Conservation (phyloP, 1,140 invertebrate genomes). For the Yoshiicerus persimilis region DNA sequence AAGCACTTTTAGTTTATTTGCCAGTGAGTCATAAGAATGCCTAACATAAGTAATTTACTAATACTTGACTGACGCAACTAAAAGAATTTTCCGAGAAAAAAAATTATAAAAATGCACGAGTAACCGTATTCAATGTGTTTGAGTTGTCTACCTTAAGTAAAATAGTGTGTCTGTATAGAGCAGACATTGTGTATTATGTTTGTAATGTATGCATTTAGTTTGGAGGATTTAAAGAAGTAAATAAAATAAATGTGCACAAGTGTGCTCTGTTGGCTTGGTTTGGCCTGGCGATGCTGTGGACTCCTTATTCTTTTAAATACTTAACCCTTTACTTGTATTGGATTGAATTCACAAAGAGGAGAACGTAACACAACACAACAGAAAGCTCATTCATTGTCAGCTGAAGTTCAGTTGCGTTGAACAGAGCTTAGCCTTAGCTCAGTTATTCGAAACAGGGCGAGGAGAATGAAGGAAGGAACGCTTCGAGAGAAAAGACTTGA, state of each 20-base stretch:
- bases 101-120: neutral
- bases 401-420: neutral
- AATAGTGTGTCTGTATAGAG: neutral
- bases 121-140: neutral
- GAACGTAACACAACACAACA: neutral
- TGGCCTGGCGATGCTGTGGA: neutral
- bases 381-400: constrained; percentile 3
- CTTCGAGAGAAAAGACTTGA: constrained; percentile 11
- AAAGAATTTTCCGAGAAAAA: neutral
- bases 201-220: neutral
- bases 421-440: neutral
- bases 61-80: neutral
- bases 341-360: neutral
- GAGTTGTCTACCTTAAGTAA: neutral
- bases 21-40: neutral
- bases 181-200: neutral
- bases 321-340: neutral
- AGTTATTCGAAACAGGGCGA: neutral
- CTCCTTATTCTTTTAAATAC: neutral
- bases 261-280: neutral
- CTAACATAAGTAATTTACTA: neutral
- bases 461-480: constrained; percentile 2
- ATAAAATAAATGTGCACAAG: constrained; percentile 23
- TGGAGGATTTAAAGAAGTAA: constrained; percentile 18
- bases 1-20: neutral